Conservation (phyloP, 2,888 invertebrate species). For the Macaria notata region DNA sequence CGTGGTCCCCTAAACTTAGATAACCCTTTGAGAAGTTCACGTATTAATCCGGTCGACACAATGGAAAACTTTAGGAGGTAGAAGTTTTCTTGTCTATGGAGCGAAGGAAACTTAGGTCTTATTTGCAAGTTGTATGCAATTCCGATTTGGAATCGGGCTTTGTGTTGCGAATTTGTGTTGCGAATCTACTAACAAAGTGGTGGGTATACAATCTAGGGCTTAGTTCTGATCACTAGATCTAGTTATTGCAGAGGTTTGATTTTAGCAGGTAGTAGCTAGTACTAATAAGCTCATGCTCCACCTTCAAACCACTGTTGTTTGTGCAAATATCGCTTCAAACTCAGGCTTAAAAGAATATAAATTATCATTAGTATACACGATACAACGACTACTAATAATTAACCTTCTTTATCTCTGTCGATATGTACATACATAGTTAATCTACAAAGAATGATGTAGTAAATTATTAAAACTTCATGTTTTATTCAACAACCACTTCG, state of each 20-base stretch:
- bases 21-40: slow-evolving; percentile 73
- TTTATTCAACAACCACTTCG: too few relatives aligned
- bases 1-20: slow-evolving; percentile 70
- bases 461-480: too few relatives aligned
- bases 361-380: too few relatives aligned
- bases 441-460: too few relatives aligned
- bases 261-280: background rate
- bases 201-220: background rate
- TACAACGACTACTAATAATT: too few relatives aligned
- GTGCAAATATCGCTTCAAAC: too few relatives aligned
- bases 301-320: too few relatives aligned
- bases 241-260: background rate
- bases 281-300: too few relatives aligned
- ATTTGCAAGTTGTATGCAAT: slow-evolving; percentile 28
- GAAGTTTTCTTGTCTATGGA: slow-evolving; percentile 53
- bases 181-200: slow-evolving; percentile 5
- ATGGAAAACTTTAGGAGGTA: slow-evolving; percentile 58
- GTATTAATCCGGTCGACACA: slow-evolving; percentile 72
- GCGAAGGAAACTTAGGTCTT: slow-evolving; percentile 30
- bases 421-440: too few relatives aligned
- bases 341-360: too few relatives aligned
- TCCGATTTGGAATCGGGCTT: slow-evolving; percentile 22
- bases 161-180: slow-evolving; percentile 5
- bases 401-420: too few relatives aligned
- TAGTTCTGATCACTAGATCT: slow-evolving; percentile 2